Conservation (phyloP, 2,113 vertebrate genomes). For the Clarias gariepinus region DNA sequence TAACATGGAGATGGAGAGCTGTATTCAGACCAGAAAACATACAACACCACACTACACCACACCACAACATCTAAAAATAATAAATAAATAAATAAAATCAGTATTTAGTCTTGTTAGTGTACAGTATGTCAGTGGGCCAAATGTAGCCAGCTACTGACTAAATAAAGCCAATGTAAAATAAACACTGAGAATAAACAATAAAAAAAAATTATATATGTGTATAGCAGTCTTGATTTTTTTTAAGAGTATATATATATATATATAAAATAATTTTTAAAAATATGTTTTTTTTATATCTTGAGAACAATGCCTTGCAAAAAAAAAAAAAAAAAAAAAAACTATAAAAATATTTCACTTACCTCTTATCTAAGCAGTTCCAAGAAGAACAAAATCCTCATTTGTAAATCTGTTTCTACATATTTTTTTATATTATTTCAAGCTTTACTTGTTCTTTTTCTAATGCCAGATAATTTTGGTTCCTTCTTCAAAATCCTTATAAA, state of each 20-base stretch:
- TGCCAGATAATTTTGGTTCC: not conserved
- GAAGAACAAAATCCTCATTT: not conserved
- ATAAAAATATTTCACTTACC: too few relatives aligned
- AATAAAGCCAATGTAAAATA: not conserved
- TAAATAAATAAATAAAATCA: not conserved
- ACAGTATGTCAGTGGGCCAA: too few relatives aligned
- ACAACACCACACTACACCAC: not conserved
- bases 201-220: not conserved
- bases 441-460: not conserved
- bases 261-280: too few relatives aligned
- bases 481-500: not conserved
- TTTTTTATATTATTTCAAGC: not conserved
- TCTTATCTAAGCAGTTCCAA: too few relatives aligned
- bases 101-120: not conserved
- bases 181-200: not conserved
- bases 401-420: not conserved
- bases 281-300: too few relatives aligned
- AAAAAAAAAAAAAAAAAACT: too few relatives aligned
- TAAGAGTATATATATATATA: not conserved
- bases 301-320: too few relatives aligned
- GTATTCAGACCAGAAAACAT: not conserved
- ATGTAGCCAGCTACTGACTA: not conserved
- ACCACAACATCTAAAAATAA: not conserved
- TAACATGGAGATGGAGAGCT: not conserved
- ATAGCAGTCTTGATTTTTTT: not conserved